phyloP scores from a whole-genome alignment of 2,888 invertebrate genomes.

The Metacarcinus magister region DNA sequence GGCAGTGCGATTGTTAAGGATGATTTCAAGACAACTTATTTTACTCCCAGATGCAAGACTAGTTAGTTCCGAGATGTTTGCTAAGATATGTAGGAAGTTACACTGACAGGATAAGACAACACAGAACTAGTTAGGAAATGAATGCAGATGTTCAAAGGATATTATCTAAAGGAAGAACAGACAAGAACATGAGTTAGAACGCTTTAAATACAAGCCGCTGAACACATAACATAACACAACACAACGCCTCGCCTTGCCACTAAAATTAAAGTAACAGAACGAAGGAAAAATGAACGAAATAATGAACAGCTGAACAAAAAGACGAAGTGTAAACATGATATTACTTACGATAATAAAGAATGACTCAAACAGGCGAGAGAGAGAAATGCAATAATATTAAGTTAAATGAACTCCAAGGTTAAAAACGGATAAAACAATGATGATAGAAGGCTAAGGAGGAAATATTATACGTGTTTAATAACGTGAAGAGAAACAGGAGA shows the following conservation, averaged over 20 bases:
- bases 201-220: too few relatives aligned
- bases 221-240: too few relatives aligned
- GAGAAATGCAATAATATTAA: neutral
- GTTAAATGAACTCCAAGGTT: neutral
- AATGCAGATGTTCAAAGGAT: neutral
- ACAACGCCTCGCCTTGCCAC: too few relatives aligned
- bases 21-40: neutral
- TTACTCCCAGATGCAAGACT: neutral
- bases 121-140: neutral
- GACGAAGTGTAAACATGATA: neutral
- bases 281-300: too few relatives aligned
- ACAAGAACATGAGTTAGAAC: neutral
- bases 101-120: neutral
- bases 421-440: neutral
- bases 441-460: neutral
- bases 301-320: too few relatives aligned
- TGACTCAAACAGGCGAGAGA: too few relatives aligned
- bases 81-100: neutral
- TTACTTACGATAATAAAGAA: neutral
- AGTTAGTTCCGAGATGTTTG: neutral
- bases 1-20: neutral
- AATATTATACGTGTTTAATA: neutral
- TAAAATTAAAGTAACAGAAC: too few relatives aligned
- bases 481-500: neutral
- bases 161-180: neutral